A percentile compares a stretch with the other conserved stretches of the same genome.
Evolutionary conservation across 1,140 invertebrate genomes (phyloP).

Genomic region (Aporrectodea caliginosa): DNA sequence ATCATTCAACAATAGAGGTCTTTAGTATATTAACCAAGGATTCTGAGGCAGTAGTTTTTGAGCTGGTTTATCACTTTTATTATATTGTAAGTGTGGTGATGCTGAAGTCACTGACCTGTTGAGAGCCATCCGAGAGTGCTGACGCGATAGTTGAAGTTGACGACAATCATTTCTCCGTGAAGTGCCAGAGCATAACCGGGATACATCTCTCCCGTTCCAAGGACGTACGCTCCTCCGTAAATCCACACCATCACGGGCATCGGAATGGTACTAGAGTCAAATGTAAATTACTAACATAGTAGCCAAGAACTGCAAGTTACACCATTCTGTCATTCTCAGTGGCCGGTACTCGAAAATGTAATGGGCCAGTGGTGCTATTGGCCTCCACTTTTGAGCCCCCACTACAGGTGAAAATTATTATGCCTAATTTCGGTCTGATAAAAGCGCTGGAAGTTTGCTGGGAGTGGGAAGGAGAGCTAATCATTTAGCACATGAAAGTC

Average conservation of each 20-base stretch:
- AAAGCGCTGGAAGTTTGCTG: no score
- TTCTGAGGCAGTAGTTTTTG: background rate
- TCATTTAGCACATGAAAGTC: no score
- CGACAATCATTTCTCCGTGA: constrained; percentile 9
- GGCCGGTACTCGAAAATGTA: background rate
- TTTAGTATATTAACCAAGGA: background rate
- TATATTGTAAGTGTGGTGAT: no score
- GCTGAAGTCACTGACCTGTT: background rate
- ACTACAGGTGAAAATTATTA: no score
- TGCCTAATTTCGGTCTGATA: no score
- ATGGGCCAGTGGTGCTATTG: background rate
- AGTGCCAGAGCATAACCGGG: constrained; percentile 16
- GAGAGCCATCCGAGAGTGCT: constrained; percentile 15
- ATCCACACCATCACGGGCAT: constrained; percentile 15
- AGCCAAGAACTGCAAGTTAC: no score
- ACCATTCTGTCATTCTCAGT: background rate
- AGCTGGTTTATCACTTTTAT: background rate
- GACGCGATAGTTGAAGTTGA: constrained; percentile 22
- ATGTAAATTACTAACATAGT: no score
- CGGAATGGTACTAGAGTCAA: background rate
- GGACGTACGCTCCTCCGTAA: constrained; percentile 19
- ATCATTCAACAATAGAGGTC: background rate
- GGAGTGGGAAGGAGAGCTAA: no score
- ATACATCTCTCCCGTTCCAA: constrained; percentile 24
- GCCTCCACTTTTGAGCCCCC: background rate